phyloP scores from a whole-genome alignment of 2,113 vertebrate genomes.

The Rhinogobius similis region DNA sequence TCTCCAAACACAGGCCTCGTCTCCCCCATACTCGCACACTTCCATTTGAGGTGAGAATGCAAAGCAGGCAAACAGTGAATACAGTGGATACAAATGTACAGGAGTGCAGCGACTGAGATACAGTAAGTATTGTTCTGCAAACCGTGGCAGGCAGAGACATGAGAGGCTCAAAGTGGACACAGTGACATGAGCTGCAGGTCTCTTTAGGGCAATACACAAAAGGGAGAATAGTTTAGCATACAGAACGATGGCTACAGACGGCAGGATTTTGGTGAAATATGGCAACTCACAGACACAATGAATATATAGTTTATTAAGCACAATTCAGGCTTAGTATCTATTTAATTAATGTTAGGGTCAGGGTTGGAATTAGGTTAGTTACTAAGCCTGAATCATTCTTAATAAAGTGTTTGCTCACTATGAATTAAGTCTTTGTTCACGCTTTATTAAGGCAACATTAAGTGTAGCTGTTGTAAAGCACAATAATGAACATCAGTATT shows the following conservation, averaged over 20 bases:
- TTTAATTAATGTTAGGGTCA: too few species aligned
- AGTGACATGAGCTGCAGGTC: not conserved
- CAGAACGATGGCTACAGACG: not conserved
- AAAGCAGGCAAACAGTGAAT: not conserved
- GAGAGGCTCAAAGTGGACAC: not conserved
- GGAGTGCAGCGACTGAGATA: not conserved
- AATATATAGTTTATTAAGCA: too few species aligned
- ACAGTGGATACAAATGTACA: not conserved
- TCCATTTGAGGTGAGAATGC: slow-evolving; percentile 3
- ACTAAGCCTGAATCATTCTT: too few species aligned
- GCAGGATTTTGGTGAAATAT: too few species aligned
- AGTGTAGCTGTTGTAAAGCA: too few species aligned
- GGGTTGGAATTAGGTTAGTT: too few species aligned
- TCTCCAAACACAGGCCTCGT: not conserved
- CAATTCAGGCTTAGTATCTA: too few species aligned
- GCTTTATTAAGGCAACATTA: too few species aligned
- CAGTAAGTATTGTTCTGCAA: not conserved
- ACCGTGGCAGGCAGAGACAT: not conserved
- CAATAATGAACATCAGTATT: not conserved
- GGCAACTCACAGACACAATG: too few species aligned
- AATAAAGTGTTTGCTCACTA: too few species aligned
- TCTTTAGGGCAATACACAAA: not conserved
- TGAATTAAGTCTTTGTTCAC: too few species aligned
- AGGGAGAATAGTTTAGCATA: not conserved
- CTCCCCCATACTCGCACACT: not conserved